Evolutionary conservation across 2,113 vertebrate genomes (phyloP).

Genomic region (Gymnobelideus leadbeateri): DNA sequence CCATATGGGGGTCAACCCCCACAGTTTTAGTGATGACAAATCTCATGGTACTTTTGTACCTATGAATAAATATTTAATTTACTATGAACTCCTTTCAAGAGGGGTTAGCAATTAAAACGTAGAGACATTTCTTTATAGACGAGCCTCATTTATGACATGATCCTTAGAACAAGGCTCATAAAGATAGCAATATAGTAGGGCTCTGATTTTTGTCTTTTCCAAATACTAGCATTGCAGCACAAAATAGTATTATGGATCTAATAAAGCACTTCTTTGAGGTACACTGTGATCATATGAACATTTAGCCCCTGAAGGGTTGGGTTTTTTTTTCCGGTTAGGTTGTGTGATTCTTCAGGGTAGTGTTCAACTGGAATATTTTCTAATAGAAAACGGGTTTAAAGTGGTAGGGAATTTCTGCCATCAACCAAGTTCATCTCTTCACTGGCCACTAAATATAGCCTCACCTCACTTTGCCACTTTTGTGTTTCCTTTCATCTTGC

Average conservation of each 20-base stretch:
- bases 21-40: not conserved
- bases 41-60: not conserved
- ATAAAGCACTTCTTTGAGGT: not conserved
- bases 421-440: accelerated
- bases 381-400: not conserved
- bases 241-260: not conserved
- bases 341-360: not conserved
- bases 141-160: not conserved
- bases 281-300: not conserved
- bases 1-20: too few relatives aligned
- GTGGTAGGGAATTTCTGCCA: not conserved
- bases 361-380: not conserved
- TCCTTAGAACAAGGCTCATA: not conserved
- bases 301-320: not conserved
- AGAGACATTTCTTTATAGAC: not conserved
- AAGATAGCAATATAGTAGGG: not conserved
- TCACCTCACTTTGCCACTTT: not conserved
- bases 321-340: not conserved
- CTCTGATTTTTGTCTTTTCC: not conserved
- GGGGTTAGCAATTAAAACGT: not conserved
- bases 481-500: too few relatives aligned
- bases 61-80: not conserved
- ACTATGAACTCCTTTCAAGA: not conserved
- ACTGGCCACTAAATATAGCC: not conserved
- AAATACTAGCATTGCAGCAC: accelerated